phyloP scores from a whole-genome alignment of 2,888 invertebrate species.

The Eristalinus aeneus region DNA sequence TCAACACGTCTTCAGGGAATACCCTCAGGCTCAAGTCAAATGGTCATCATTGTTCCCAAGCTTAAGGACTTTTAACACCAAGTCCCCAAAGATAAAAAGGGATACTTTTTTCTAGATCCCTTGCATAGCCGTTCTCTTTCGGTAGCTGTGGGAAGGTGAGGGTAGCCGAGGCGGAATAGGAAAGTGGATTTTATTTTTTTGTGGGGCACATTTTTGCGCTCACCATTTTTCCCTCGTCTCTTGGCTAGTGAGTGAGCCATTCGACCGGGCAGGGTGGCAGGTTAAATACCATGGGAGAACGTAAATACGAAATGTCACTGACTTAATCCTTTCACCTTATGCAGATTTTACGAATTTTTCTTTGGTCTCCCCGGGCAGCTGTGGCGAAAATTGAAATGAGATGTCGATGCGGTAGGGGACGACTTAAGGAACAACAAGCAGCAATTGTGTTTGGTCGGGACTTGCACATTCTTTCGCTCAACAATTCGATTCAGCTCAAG shows the following conservation, averaged over 20 bases:
- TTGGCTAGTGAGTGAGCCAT: constrained; percentile 5
- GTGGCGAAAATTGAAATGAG: neutral
- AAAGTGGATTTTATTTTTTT: neutral
- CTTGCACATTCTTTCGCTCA: too few relatives aligned
- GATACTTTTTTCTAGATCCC: neutral
- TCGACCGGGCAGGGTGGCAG: constrained; percentile 5
- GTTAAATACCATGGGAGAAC: constrained; percentile 7
- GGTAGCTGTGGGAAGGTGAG: neutral
- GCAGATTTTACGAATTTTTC: neutral
- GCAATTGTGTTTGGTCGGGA: too few relatives aligned
- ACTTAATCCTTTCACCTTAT: constrained; percentile 17
- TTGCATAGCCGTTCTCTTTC: neutral
- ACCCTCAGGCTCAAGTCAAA: constrained; percentile 17
- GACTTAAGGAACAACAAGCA: too few relatives aligned
- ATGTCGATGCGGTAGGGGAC: neutral
- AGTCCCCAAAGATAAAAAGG: constrained; percentile 20
- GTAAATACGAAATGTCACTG: constrained; percentile 5
- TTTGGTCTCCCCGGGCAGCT: neutral
- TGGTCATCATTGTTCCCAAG: constrained; percentile 29
- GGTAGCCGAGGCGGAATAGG: neutral
- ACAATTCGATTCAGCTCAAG: too few relatives aligned
- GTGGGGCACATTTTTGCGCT: neutral
- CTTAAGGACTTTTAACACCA: constrained; percentile 14
- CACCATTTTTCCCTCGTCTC: neutral
- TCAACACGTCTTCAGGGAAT: constrained; percentile 14